These are phyloP conservation scores for Trichacis sp. DNA, from an alignment of 2,888 invertebrate genomes.

Conservation along the genomic window DNA sequence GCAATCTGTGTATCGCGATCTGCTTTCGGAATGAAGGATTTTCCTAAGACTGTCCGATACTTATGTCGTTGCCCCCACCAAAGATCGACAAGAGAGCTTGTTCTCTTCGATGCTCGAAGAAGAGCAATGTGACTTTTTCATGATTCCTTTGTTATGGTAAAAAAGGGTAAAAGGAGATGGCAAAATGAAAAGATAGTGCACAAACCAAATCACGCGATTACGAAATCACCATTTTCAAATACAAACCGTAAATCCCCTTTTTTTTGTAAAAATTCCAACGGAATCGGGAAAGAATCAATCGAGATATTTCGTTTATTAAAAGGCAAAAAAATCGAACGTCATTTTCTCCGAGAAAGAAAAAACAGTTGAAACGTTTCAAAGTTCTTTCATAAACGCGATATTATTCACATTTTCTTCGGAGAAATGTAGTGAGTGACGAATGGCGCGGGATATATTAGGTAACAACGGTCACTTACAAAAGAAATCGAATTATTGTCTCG, in stretches of 20 bases:
- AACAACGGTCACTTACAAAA: slow-evolving; percentile 18
- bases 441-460: slow-evolving; percentile 23
- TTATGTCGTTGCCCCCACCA: slow-evolving; percentile 63
- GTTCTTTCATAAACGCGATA: neutral
- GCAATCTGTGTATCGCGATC: slow-evolving; percentile 48
- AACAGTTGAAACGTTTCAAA: neutral
- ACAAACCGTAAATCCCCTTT: neutral
- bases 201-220: neutral
- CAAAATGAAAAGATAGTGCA: neutral
- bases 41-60: slow-evolving; percentile 65
- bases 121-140: slow-evolving; percentile 7
- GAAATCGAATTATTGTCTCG: neutral
- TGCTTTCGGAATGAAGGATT: slow-evolving; percentile 66
- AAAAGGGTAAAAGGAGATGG: slow-evolving; percentile 1
- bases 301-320: slow-evolving; percentile 1
- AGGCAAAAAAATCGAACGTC: neutral
- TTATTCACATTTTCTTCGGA: neutral
- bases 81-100: slow-evolving; percentile 17
- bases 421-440: slow-evolving; percentile 25
- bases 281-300: too few species aligned
- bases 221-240: neutral
- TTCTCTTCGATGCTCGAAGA: slow-evolving; percentile 13
- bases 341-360: neutral
- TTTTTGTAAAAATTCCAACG: neutral
- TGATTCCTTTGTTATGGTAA: slow-evolving; percentile 1